These are phyloP conservation scores for Pocillopora grandis DNA, from an alignment of 92 coral and sea anemone genomes.

Conservation along the genomic window DNA sequence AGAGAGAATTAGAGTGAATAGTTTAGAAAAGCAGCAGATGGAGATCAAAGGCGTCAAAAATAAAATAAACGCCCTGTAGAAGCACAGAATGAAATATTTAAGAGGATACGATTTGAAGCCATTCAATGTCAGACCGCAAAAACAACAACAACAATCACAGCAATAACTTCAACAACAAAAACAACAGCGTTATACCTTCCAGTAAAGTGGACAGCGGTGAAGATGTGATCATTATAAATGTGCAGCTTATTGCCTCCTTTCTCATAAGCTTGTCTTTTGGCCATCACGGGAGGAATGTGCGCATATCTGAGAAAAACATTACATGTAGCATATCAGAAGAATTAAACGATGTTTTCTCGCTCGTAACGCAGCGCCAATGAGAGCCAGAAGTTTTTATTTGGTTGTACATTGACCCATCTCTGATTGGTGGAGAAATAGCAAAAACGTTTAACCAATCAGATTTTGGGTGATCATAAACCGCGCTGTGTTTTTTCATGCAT, in stretches of 20 bases:
- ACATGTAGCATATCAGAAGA: neutral
- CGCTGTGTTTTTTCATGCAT: no score
- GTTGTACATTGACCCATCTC: no score
- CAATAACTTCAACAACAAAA: no score
- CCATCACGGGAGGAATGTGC: conserved; percentile 76
- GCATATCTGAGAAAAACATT: conserved; percentile 53
- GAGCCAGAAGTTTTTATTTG: no score
- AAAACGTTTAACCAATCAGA: no score
- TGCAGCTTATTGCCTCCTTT: conserved; percentile 84
- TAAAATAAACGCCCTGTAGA: no score
- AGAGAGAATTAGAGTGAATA: neutral
- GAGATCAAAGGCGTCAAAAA: no score
- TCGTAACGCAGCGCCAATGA: no score
- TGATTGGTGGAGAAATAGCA: no score
- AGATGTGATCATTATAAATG: conserved; percentile 90
- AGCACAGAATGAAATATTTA: no score
- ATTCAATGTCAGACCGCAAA: neutral
- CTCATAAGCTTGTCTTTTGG: conserved; percentile 79
- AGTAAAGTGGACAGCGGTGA: conserved; percentile 79
- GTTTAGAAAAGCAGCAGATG: neutral
- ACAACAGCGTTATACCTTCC: conserved; percentile 27
- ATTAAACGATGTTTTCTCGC: neutral
- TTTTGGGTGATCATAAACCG: no score
- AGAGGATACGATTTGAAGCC: neutral
- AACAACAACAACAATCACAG: no score